A percentile compares a stretch with the other conserved stretches of the same genome.
These are phyloP conservation scores for Leuciscus idus DNA, from an alignment of 2,113 vertebrate genomes.

Conservation along the genomic window DNA sequence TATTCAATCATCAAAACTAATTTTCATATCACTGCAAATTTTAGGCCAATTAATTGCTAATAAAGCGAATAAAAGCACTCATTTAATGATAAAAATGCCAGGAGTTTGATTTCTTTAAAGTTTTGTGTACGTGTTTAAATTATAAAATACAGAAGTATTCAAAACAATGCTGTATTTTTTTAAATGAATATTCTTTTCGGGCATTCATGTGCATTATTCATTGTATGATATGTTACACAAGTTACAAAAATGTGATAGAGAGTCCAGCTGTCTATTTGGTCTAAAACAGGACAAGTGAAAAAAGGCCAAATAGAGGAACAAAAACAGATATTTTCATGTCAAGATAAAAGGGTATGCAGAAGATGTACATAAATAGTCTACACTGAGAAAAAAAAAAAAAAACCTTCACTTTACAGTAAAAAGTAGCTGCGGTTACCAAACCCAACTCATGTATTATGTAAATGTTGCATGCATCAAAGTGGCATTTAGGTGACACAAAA, in stretches of 20 bases:
- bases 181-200: not conserved
- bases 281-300: slow-evolving; percentile 8
- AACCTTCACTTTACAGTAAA: too few relatives aligned
- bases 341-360: not conserved
- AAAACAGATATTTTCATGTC: slow-evolving; percentile 4
- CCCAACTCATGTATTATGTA: not conserved
- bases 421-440: not conserved
- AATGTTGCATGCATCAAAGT: not conserved
- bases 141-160: not conserved
- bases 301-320: slow-evolving; percentile 38
- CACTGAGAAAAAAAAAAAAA: not conserved
- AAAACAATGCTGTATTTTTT: not conserved
- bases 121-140: not conserved
- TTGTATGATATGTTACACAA: not conserved
- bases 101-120: not conserved
- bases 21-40: not conserved
- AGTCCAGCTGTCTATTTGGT: not conserved
- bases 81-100: not conserved
- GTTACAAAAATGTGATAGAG: not conserved
- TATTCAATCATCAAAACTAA: not conserved
- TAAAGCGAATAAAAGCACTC: not conserved
- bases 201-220: not conserved
- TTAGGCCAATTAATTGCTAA: not conserved
- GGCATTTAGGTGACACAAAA: not conserved
- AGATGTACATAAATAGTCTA: not conserved